Percentiles rank a stretch among this genome's conserved stretches.
phyloP scores from a whole-genome alignment of 2,113 vertebrate genomes.

The Muntiacus reevesi region DNA sequence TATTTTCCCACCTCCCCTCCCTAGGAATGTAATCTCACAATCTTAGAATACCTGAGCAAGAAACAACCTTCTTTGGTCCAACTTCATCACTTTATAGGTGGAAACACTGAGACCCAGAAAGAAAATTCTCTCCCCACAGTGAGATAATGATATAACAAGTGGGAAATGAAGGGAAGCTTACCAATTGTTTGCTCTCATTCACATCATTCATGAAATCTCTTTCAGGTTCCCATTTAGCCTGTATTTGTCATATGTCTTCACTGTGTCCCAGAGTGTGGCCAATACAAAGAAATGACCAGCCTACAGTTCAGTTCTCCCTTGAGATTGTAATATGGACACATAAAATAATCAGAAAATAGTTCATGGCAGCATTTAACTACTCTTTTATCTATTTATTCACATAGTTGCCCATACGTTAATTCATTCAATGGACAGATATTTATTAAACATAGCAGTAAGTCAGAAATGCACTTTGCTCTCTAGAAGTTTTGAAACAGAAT shows the following conservation, averaged over 20 bases:
- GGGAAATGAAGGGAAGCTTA: not conserved
- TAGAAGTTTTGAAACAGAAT: not conserved
- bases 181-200: not conserved
- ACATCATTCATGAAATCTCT: not conserved
- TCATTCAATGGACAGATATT: not conserved
- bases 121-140: not conserved
- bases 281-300: not conserved
- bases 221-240: not conserved
- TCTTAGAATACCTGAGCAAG: not conserved
- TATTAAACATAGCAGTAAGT: not conserved
- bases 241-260: not conserved
- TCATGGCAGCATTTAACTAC: not conserved
- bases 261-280: not conserved
- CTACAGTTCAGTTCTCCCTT: not conserved
- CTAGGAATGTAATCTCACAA: not conserved
- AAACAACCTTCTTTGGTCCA: not conserved
- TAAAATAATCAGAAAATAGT: not conserved
- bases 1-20: not conserved
- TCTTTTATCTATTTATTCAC: not conserved
- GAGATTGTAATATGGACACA: not conserved
- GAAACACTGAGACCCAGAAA: not conserved
- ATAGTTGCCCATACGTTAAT: not conserved
- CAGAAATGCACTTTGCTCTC: slow-evolving; percentile 5
- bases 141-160: not conserved
- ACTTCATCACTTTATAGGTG: not conserved